phyloP scores from a whole-genome alignment of 2,888 invertebrate genomes.

The Bhutanitis thaidina region DNA sequence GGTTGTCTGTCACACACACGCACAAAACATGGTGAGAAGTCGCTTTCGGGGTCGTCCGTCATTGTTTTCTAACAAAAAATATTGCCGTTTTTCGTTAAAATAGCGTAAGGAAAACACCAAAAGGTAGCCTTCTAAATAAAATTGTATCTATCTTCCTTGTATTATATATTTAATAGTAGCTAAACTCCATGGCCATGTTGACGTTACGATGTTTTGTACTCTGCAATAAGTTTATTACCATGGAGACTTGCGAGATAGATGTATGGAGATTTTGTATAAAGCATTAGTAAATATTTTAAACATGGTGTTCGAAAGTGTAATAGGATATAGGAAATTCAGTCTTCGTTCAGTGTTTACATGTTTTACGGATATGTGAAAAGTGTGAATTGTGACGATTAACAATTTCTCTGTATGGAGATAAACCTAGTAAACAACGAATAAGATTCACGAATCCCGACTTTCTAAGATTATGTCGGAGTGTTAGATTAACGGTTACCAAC shows the following conservation, averaged over 20 bases:
- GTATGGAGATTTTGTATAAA: constrained; percentile 17
- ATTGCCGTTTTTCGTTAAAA: constrained; percentile 45
- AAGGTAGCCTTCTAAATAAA: constrained; percentile 57
- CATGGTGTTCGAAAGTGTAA: constrained; percentile 16
- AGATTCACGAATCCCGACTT: constrained; percentile 31
- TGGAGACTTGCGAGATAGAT: constrained; percentile 13
- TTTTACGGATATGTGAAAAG: constrained; percentile 1
- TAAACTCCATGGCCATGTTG: constrained; percentile 23
- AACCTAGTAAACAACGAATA: constrained; percentile 40
- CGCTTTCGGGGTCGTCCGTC: constrained; percentile 61
- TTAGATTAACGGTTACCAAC: constrained; percentile 13
- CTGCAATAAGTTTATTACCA: constrained; percentile 20
- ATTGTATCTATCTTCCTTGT: constrained; percentile 28
- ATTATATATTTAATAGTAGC: constrained; percentile 20
- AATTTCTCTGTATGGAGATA: constrained; percentile 2
- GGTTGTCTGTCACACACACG: constrained; percentile 59
- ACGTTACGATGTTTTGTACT: constrained; percentile 30
- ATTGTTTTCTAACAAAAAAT: constrained; percentile 40
- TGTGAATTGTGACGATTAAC: constrained; percentile 2
- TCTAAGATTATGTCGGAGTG: constrained; percentile 14
- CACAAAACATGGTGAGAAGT: constrained; percentile 54
- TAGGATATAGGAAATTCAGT: constrained; percentile 13
- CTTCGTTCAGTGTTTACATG: constrained; percentile 9
- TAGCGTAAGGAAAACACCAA: constrained; percentile 73
- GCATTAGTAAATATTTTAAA: constrained; percentile 11